These are phyloP conservation scores for Acrocephalus arundinaceus DNA, from an alignment of 2,113 vertebrate species.

Conservation along the genomic window DNA sequence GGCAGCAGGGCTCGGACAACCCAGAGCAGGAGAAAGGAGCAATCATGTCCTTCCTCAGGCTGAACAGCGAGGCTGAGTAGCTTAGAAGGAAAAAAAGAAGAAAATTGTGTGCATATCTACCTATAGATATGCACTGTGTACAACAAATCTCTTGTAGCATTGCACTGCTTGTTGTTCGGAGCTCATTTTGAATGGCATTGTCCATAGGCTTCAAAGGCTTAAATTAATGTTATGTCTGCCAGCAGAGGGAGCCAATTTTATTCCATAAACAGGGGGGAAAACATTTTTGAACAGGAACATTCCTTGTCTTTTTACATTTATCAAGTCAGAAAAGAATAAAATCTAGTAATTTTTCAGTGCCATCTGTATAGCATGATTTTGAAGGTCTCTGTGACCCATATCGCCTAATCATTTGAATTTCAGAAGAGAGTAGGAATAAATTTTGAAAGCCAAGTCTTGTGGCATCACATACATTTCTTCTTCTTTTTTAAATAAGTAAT, in stretches of 20 bases:
- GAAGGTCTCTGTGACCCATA: neutral
- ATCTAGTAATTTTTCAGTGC: neutral
- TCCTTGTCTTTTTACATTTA: neutral
- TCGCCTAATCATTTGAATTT: neutral
- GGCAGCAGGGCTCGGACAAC: neutral
- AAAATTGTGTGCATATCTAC: neutral
- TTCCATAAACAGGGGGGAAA: neutral
- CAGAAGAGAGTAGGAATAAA: neutral
- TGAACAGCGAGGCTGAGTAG: neutral
- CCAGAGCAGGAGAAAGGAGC: neutral
- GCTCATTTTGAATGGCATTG: neutral
- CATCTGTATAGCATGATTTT: neutral
- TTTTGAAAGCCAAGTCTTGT: neutral
- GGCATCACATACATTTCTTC: neutral
- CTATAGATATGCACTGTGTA: neutral
- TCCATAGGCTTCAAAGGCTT: neutral
- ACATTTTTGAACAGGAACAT: neutral
- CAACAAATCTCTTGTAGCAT: neutral
- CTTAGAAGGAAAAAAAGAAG: neutral
- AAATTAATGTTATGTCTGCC: neutral
- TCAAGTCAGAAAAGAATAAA: neutral
- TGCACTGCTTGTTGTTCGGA: neutral
- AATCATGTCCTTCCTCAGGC: neutral
- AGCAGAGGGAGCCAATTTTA: slow-evolving; percentile 21
- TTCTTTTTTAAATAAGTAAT: neutral